Base-by-base conservation (phyloP, 23 tunicate species). In the Clavelina lepadiformis region DNA sequence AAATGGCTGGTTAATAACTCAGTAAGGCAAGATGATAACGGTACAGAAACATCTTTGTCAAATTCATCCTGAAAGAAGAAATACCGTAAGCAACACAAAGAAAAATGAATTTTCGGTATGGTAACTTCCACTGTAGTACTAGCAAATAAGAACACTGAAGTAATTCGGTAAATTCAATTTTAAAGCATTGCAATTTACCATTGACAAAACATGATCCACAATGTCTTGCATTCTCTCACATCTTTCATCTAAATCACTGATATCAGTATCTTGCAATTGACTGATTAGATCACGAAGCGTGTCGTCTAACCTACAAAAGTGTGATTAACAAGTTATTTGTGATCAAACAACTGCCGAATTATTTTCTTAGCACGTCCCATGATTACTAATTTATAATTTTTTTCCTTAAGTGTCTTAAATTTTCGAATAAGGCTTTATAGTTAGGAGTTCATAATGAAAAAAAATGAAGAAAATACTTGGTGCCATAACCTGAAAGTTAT, bases 161-260 rank as follows among this genome's bases (percentile, higher is more conserved):
- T n/a, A n/a, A n/a, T n/a, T n/a, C n/a, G n/a, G n/a, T n/a, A n/a
- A n/a, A n/a, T n/a, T n/a, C n/a, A n/a, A n/a, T n/a, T n/a, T n/a
- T n/a, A n/a, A n/a, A n/a, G n/a, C n/a, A n/a, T n/a, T n/a, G n/a
- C 1, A 2, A 51, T 62, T 54, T 56, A 76, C 82, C 74, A 84
- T 46, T 11, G 83, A 76, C 25, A 76, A 38, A 30, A 84, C 68
- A 44, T 84, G 93, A 51, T 84, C 93, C 1, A 84, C 73, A 31
- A 84, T 71, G 46, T 84, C 93, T 50, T 84, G 85, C 33, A 84
- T 65, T 23, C 93, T 60, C 63, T 84, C 93, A 63, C 93, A 84
- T 84, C 82, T 76, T 46, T 84, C 93, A 33, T 84, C 93, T 58
- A 77, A 37, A 41, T 84, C 93, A n/a, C 33, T 61, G 46, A 38